Evolutionary conservation across 2,888 invertebrate species (phyloP), one percentile per base, ranked within the genome.

Genomic region (Tetragonisca angustula): DNA sequence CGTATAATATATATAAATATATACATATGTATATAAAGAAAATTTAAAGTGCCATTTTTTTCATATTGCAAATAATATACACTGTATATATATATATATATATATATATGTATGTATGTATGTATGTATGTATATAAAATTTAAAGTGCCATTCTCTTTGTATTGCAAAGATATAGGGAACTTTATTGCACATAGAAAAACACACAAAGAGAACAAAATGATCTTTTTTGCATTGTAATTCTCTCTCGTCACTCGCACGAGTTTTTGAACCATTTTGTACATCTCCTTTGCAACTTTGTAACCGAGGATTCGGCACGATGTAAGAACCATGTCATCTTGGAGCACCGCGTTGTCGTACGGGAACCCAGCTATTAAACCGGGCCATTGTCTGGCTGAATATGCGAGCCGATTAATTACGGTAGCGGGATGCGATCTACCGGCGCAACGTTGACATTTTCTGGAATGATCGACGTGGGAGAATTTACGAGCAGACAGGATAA

Each of bases 381-480:
- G 52, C 56, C 36, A 71, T 71, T 71, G 70, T 71, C 70, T 56
- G 43, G n/a, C 0, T 36, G 56, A 59, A 59, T 71, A 71, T 24
- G 36, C 70, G 56, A 36, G 50, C 56, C 67, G 67, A 67, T 75
- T 68, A 79, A 75, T 79, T 75, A 52, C 74, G 32, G 75, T 19
- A 50, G 59, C 65, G 19, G 21, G 56, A 36, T 32, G 43, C 50
- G 67, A 74, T 50, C 50, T 50, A 32, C 27, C 67, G 75, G 24
- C 27, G 62, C 52, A 71, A 24, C 69, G 70, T 76, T 43, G 64
- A 80, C 77, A 32, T 80, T 77, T 72, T 70, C 64, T 70, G 64
- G 70, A 65, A 80, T 76, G 79, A 76, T 79, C 76, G 50, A 9
- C 61, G 36, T 52, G 52, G n/a, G 62, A 68, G 68, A 76, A 76